Base-by-base conservation (phyloP, 1,140 invertebrate genomes). In the Chrysoperla carnea region DNA sequence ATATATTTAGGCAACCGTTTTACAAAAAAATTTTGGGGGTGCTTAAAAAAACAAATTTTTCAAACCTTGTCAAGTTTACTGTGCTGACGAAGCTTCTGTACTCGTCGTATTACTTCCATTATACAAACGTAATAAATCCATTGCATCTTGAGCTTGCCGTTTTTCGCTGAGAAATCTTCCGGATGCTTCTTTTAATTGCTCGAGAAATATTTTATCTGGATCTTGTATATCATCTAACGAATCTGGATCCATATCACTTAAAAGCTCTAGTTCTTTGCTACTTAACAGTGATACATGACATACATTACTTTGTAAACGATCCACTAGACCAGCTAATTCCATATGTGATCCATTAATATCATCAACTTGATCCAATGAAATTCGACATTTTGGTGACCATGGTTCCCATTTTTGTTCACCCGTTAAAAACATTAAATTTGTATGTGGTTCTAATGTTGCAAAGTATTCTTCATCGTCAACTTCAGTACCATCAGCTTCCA, bases 401-500 rank as follows among this genome's bases (percentile, higher is more conserved):
- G 45, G 62, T 52, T 70, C 62, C 83, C 83, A 85, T 52, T 78
- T 79, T 58, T 87, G 75, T 46, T 73, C 71, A 12, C 73, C 73
- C 39, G 73, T 71, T 15, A 88, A 66, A 6, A 85, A 68, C 77
- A 89, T 87, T 47, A 89, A 64, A 53, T 72, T 77, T 6, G 83
- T 85, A 52, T 88, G 82, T 45, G 73, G 76, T 52, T 88, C 82
- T 40, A 88, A 62, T 1, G 83, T 88, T 29, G 74, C 77, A 58
- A 88, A 88, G 59, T 87, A 88, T 55, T 87, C 84, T 58, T 88
- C 82, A 53, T 86, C 84, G 50, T 89, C 85, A 29, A 89, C 81
- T 68, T 88, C 85, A 1, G 85, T 89, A 13, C 81, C 85, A 63
- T 89, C 85, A 43, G 72, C 75, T 56, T 89, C 85, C 46, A 89